Percentiles rank a stretch among this genome's conserved stretches.
Evolutionary conservation across 2,113 vertebrate genomes (phyloP).

Genomic region (Patagioenas fasciata): DNA sequence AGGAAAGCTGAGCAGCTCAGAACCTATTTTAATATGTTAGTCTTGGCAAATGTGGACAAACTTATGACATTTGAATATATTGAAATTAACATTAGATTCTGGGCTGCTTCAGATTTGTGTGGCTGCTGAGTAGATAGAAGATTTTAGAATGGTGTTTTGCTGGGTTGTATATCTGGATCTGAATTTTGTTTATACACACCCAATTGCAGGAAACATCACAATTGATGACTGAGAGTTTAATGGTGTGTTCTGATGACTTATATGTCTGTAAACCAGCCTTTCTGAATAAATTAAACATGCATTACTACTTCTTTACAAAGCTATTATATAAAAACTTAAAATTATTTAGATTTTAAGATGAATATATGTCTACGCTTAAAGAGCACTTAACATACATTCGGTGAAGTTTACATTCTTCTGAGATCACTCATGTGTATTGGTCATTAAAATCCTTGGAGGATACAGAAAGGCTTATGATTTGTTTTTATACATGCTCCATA

Average conservation of each 20-base stretch:
- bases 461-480: neutral
- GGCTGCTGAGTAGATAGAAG: neutral
- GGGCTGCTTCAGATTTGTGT: neutral
- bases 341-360: neutral
- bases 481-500: neutral
- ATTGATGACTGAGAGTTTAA: neutral
- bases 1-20: neutral
- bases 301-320: neutral
- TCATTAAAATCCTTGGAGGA: neutral
- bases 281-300: neutral
- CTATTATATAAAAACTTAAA: neutral
- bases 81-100: neutral
- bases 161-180: neutral
- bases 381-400: neutral
- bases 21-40: neutral
- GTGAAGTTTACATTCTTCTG: neutral
- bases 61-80: accelerated
- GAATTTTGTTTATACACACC: neutral
- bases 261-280: neutral
- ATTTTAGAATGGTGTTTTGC: neutral
- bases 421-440: neutral
- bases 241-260: neutral
- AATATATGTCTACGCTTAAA: neutral
- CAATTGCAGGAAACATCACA: neutral
- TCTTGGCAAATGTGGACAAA: neutral